These are phyloP conservation scores for Tortricodes alternella DNA, from an alignment of 2,888 invertebrate genomes.

Conservation along the genomic window DNA sequence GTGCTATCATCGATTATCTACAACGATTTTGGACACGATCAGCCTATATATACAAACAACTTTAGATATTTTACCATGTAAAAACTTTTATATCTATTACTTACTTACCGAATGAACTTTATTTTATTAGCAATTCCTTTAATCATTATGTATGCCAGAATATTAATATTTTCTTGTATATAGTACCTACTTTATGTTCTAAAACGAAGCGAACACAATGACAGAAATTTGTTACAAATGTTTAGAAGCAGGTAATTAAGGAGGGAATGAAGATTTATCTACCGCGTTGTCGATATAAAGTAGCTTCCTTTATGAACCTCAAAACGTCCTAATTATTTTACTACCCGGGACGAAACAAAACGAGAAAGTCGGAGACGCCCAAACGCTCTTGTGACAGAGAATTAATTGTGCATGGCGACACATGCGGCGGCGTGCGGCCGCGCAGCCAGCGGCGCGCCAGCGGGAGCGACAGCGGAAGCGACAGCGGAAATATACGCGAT, in stretches of 20 bases:
- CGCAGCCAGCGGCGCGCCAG: constrained; percentile 35
- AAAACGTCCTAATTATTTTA: constrained; percentile 83
- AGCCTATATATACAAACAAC: no score
- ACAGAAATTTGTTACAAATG: constrained; percentile 37
- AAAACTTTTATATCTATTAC: no score
- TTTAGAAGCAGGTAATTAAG: constrained; percentile 70
- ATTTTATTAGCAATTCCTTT: no score
- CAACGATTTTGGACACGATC: no score
- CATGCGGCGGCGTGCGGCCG: constrained; percentile 56
- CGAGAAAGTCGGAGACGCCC: constrained; percentile 76
- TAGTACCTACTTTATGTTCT: no score
- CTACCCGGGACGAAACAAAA: constrained; percentile 73
- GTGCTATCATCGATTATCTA: not conserved
- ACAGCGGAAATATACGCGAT: constrained; percentile 1
- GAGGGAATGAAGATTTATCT: constrained; percentile 79
- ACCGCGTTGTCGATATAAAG: constrained; percentile 81
- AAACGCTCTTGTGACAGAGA: constrained; percentile 82
- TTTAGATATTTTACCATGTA: no score
- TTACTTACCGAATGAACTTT: no score
- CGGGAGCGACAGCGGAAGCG: constrained; percentile 45
- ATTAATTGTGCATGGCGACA: constrained; percentile 82
- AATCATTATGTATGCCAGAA: no score
- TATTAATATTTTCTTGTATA: no score
- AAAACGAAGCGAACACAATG: not conserved
- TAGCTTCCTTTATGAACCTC: constrained; percentile 81